Percentiles rank a stretch among this genome's conserved stretches.
phyloP scores from a whole-genome alignment of 1,140 invertebrate genomes.

The Cylas formicarius region DNA sequence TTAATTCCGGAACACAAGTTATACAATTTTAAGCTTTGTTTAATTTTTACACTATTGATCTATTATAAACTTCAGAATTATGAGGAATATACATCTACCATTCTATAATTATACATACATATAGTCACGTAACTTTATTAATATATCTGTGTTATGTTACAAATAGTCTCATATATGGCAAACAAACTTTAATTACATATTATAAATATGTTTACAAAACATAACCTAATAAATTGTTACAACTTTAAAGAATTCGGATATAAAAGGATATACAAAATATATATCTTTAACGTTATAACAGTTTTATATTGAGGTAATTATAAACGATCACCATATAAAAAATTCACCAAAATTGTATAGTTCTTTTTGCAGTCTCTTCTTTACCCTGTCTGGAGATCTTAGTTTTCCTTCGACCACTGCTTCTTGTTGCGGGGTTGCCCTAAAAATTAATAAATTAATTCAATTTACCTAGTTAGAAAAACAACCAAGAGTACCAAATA shows the following conservation, averaged over 20 bases:
- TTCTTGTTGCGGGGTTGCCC: slow-evolving; percentile 9
- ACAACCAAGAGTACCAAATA: neutral
- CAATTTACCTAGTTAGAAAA: neutral
- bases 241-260: slow-evolving; percentile 2
- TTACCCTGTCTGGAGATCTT: slow-evolving; percentile 14
- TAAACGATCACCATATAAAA: slow-evolving; percentile 21
- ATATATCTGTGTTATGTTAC: no score
- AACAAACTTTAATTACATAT: no score
- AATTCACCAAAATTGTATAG: no score
- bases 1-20: neutral
- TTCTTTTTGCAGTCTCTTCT: slow-evolving; percentile 18
- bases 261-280: neutral
- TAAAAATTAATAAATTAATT: slow-evolving; percentile 2
- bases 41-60: no score
- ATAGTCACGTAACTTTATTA: no score
- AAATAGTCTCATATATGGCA: no score
- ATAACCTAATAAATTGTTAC: no score
- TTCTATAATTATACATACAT: no score
- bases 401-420: slow-evolving; percentile 15
- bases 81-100: no score
- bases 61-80: no score
- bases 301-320: slow-evolving; percentile 12
- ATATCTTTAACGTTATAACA: neutral
- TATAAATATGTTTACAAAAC: no score
- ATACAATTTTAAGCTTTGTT: no score